Conservation (phyloP, 92 coral and sea anemone species). For the Epizoanthus scotinus region DNA sequence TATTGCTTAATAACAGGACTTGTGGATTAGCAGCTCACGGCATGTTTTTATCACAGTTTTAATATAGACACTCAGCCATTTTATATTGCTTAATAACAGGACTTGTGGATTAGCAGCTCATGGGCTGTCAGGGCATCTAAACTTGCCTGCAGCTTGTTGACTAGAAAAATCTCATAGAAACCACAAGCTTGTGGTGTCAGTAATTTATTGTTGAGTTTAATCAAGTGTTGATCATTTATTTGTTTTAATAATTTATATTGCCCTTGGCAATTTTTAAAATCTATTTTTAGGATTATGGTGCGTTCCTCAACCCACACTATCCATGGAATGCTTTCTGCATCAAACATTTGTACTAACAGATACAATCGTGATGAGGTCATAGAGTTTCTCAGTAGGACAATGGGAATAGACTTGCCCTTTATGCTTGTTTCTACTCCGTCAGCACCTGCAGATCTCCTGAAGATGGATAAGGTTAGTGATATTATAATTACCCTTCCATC, state of each 20-base stretch:
- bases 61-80: too few relatives aligned
- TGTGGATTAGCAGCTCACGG: too few relatives aligned
- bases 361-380: conserved; percentile 75
- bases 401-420: conserved; percentile 57
- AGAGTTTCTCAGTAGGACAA: conserved; percentile 61
- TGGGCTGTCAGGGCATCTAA: too few relatives aligned
- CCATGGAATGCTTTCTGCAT: conserved; percentile 77
- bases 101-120: too few relatives aligned
- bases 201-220: too few relatives aligned
- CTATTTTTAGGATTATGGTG: conserved; percentile 73
- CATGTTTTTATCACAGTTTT: too few relatives aligned
- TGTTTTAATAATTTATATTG: neutral
- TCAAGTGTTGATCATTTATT: neutral
- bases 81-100: too few relatives aligned
- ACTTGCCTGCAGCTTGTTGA: too few relatives aligned
- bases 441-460: conserved; percentile 82
- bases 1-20: too few relatives aligned
- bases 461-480: conserved; percentile 80
- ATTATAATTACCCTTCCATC: too few relatives aligned
- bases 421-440: conserved; percentile 65
- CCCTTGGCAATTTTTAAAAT: neutral
- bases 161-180: too few relatives aligned
- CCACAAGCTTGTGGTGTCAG: too few relatives aligned
- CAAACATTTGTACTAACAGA: conserved; percentile 56
- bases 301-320: conserved; percentile 75